These are phyloP conservation scores for Dasysyrphus tricinctus DNA, from an alignment of 2,888 invertebrate species.

Conservation along the genomic window DNA sequence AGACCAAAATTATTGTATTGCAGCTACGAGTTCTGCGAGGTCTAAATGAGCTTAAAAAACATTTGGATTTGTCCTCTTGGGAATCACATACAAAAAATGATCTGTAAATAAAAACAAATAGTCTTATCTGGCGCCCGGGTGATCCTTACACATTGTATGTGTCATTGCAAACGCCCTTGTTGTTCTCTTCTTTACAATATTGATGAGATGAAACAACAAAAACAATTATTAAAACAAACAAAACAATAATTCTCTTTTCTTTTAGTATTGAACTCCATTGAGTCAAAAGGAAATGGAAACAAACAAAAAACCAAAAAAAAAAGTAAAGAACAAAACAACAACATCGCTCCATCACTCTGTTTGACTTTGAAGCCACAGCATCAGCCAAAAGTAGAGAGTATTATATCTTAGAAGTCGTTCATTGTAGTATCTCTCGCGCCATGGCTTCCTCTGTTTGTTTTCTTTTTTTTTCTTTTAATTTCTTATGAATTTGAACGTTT, in stretches of 20 bases:
- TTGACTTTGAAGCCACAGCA: constrained; percentile 35
- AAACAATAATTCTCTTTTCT: constrained; percentile 20
- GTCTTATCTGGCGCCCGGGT: background rate
- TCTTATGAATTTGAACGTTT: constrained; percentile 42
- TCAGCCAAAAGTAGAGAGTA: background rate
- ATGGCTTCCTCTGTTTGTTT: constrained; percentile 39
- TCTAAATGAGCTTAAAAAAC: no score
- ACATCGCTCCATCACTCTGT: constrained; percentile 35
- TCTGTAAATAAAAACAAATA: no score
- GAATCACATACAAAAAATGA: no score
- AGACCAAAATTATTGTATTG: no score
- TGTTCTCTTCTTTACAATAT: background rate
- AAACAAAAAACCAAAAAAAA: constrained; percentile 7
- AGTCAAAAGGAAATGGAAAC: constrained; percentile 27
- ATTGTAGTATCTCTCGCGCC: constrained; percentile 10
- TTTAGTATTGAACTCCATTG: constrained; percentile 1
- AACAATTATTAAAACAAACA: constrained; percentile 28
- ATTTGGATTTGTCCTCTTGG: no score
- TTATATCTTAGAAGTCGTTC: constrained; percentile 3
- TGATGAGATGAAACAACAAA: background rate
- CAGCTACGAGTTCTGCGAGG: no score
- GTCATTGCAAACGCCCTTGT: background rate
- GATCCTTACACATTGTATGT: background rate
- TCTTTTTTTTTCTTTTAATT: constrained; percentile 20
- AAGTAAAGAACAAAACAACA: constrained; percentile 15